Percentiles rank a stretch among this genome's conserved stretches.
phyloP scores from a whole-genome alignment of 2,113 vertebrate genomes.

The Menidia beryllina region DNA sequence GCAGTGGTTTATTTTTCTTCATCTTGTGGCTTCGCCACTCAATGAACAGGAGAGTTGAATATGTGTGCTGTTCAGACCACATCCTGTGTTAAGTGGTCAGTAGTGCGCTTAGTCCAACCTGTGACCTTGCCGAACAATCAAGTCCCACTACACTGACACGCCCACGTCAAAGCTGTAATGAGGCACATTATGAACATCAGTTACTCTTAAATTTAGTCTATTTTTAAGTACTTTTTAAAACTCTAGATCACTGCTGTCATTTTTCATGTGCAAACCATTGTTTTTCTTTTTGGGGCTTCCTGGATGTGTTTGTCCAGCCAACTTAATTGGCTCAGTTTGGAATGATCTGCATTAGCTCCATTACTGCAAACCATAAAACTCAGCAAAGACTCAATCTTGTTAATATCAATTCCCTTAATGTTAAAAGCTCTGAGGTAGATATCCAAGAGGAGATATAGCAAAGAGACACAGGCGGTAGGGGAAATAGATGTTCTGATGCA shows the following conservation, averaged over 20 bases:
- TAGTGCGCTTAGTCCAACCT: not conserved
- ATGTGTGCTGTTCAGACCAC: not conserved
- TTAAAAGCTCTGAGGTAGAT: slow-evolving; percentile 83
- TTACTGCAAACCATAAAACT: slow-evolving; percentile 88
- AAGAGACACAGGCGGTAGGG: slow-evolving; percentile 25
- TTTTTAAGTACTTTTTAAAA: not conserved
- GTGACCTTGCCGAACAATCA: not conserved
- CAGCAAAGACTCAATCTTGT: slow-evolving; percentile 85
- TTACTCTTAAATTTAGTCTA: not conserved
- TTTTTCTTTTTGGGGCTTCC: slow-evolving; percentile 53
- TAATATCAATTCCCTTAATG: slow-evolving; percentile 93
- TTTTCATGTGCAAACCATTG: slow-evolving; percentile 11
- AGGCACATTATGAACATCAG: not conserved
- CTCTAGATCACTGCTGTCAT: slow-evolving; percentile 11
- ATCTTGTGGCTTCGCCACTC: not conserved
- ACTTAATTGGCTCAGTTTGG: slow-evolving; percentile 83
- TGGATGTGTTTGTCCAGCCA: slow-evolving; percentile 69
- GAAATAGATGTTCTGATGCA: slow-evolving; percentile 78
- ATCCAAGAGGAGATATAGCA: slow-evolving; percentile 73
- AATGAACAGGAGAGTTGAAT: not conserved
- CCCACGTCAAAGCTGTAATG: not conserved
- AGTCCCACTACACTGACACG: not conserved
- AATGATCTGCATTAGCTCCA: slow-evolving; percentile 91
- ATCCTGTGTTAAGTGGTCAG: not conserved
- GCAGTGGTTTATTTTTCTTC: not conserved